Evolutionary conservation across 1,140 invertebrate species (phyloP).

Genomic region (Laupala kohalensis): DNA sequence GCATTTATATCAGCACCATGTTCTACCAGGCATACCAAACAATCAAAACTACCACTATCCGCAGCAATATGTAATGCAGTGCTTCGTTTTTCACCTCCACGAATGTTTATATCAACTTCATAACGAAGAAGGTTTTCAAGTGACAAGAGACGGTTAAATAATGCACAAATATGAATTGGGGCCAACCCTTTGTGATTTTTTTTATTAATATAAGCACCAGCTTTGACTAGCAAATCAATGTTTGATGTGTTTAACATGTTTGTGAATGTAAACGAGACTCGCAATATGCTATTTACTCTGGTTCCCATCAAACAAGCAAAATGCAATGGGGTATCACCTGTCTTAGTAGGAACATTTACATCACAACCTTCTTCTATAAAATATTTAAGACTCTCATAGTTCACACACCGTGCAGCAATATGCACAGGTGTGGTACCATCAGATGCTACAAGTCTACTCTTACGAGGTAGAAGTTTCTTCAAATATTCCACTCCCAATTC

Average conservation of each 20-base stretch:
- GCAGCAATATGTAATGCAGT: not conserved
- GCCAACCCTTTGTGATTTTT: not conserved
- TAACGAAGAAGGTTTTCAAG: not conserved
- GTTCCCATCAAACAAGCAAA: not conserved
- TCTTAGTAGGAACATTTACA: not conserved
- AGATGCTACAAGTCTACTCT: not conserved
- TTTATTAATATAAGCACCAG: not conserved
- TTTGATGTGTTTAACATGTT: no score
- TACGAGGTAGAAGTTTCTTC: not conserved
- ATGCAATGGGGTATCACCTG: not conserved
- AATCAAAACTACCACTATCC: not conserved
- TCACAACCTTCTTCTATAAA: not conserved
- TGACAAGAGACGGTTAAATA: not conserved
- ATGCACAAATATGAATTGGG: not conserved
- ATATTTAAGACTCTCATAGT: not conserved
- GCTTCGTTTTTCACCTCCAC: not conserved
- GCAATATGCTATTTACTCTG: no score
- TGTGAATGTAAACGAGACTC: no score
- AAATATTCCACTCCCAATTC: not conserved
- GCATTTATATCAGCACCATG: not conserved
- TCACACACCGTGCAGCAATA: not conserved
- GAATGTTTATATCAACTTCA: not conserved
- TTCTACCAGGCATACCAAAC: not conserved
- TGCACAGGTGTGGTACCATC: not conserved
- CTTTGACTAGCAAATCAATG: not conserved